Percentiles rank a stretch among this genome's conserved stretches.
Conservation (phyloP, 2,797 vertebrate species). For the Rhynchotus rufescens region DNA sequence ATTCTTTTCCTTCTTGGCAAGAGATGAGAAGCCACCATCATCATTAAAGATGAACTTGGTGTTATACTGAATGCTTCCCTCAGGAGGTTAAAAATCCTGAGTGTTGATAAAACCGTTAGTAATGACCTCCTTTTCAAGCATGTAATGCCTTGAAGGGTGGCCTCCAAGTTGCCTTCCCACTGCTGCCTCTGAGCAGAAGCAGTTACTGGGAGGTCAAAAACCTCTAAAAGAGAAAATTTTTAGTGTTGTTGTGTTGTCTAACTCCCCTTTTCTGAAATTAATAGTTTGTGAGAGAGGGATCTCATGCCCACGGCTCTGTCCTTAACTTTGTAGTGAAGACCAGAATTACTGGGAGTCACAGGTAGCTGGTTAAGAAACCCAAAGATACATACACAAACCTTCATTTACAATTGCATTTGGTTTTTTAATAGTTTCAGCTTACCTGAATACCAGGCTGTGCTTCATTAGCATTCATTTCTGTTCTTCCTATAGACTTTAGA, state of each 20-base stretch:
- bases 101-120: constrained; percentile 11
- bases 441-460: background rate
- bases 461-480: background rate
- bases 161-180: background rate
- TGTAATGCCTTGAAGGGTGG: background rate
- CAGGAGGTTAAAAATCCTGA: background rate
- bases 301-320: background rate
- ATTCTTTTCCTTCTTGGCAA: constrained; percentile 12
- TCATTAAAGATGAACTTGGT: background rate
- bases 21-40: constrained; percentile 17
- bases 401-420: background rate
- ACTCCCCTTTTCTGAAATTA: background rate
- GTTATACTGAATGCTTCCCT: background rate
- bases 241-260: background rate
- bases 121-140: background rate
- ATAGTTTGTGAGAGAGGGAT: background rate
- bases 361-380: background rate
- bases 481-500: background rate
- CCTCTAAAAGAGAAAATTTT: background rate
- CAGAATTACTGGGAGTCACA: accelerated
- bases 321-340: background rate
- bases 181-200: background rate
- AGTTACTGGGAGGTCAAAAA: background rate
- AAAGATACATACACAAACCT: background rate
- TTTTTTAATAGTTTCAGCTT: background rate